These are phyloP conservation scores for Heliothis subflexa DNA, from an alignment of 1,140 invertebrate species.

Conservation along the genomic window DNA sequence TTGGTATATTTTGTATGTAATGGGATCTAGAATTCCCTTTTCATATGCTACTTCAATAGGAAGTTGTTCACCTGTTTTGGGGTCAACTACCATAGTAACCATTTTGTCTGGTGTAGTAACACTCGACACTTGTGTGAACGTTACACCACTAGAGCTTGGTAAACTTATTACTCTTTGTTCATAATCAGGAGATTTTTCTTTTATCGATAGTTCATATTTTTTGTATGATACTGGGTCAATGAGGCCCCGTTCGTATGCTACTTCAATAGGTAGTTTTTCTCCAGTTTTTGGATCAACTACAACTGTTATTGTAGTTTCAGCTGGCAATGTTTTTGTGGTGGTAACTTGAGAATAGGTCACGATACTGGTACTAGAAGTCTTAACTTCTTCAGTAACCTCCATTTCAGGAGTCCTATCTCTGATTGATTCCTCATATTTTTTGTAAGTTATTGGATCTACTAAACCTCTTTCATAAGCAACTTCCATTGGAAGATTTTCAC, in stretches of 20 bases:
- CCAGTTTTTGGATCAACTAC: constrained; percentile 93
- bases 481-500: constrained; percentile 91
- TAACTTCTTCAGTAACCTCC: constrained; percentile 86
- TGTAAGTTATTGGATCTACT: constrained; percentile 88
- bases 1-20: constrained; percentile 59
- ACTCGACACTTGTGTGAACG: constrained; percentile 49
- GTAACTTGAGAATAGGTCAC: constrained; percentile 53
- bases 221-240: constrained; percentile 88
- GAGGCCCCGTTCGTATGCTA: constrained; percentile 91
- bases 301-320: constrained; percentile 84
- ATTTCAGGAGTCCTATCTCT: constrained; percentile 68
- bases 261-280: constrained; percentile 89
- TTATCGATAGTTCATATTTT: constrained; percentile 85
- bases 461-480: constrained; percentile 93
- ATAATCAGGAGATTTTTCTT: constrained; percentile 73
- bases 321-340: constrained; percentile 43
- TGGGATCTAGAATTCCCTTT: constrained; percentile 60
- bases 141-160: constrained; percentile 52
- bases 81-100: constrained; percentile 60
- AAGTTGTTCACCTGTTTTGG: constrained; percentile 60
- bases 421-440: constrained; percentile 86
- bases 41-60: constrained; percentile 62
- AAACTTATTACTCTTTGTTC: constrained; percentile 60
- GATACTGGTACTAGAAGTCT: constrained; percentile 39
- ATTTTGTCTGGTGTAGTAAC: constrained; percentile 52